Percentiles rank a stretch among this genome's conserved stretches.
phyloP scores from a whole-genome alignment of 2,888 invertebrate genomes.

The Dastarcus helophoroides region DNA sequence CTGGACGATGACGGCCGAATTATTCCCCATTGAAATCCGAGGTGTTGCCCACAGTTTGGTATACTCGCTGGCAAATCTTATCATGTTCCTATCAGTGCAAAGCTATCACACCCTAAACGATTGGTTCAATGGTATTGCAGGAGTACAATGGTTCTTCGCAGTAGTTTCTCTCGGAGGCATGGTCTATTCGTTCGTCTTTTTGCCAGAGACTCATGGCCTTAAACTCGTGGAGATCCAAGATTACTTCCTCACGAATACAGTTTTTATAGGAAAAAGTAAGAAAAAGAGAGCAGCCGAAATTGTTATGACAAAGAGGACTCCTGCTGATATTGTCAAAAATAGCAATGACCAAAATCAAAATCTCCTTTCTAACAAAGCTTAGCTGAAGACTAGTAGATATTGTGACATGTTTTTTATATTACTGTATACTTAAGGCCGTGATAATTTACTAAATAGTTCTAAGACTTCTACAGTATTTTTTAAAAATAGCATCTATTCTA shows the following conservation, averaged over 20 bases:
- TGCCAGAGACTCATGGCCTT: constrained; percentile 40
- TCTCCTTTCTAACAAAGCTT: too few relatives aligned
- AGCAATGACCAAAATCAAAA: too few relatives aligned
- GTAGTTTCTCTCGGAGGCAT: constrained; percentile 25
- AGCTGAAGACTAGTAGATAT: too few relatives aligned
- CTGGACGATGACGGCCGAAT: constrained; percentile 49
- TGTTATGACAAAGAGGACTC: too few relatives aligned
- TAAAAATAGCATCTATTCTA: too few relatives aligned
- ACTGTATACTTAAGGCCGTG: too few relatives aligned
- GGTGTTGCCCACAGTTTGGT: constrained; percentile 44
- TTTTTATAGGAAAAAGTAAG: constrained; percentile 18
- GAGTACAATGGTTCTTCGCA: constrained; percentile 35
- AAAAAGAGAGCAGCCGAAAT: constrained; percentile 5
- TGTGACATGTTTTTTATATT: too few relatives aligned
- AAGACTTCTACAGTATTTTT: too few relatives aligned
- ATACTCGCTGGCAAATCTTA: constrained; percentile 41
- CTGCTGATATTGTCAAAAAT: too few relatives aligned
- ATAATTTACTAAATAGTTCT: too few relatives aligned
- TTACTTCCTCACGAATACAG: constrained; percentile 36
- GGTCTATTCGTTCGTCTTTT: constrained; percentile 34
- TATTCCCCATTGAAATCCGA: constrained; percentile 45
- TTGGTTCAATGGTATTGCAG: constrained; percentile 34
- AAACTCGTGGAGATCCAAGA: constrained; percentile 39
- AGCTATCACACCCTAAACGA: constrained; percentile 31
- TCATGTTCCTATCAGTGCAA: constrained; percentile 45